Percentiles rank a stretch among this genome's conserved stretches.
Evolutionary conservation across 2,888 invertebrate species (phyloP).

Genomic region (Hypsopygia costalis): DNA sequence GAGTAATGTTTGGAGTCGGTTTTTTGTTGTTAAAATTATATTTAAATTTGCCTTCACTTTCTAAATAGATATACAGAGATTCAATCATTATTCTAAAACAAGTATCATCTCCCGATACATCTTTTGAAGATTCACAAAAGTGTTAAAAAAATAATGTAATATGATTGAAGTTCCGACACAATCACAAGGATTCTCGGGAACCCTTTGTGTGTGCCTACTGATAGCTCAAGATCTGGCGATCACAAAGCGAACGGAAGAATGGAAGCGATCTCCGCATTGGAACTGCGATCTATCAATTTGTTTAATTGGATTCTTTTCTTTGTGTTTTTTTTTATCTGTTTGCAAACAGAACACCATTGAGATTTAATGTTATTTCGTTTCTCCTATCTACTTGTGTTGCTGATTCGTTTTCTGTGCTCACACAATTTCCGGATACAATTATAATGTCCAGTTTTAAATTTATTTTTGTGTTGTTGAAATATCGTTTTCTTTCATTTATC

Average conservation of each 20-base stretch:
- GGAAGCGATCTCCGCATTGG: constrained; percentile 26
- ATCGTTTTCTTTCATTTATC: background rate
- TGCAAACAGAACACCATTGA: constrained; percentile 52
- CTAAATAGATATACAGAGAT: too few relatives aligned
- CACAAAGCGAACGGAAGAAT: constrained; percentile 57
- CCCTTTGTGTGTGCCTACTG: constrained; percentile 50
- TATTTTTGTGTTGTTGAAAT: background rate
- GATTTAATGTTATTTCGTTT: constrained; percentile 54
- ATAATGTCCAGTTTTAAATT: constrained; percentile 8
- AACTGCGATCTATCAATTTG: constrained; percentile 53
- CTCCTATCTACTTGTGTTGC: constrained; percentile 22
- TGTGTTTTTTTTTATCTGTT: constrained; percentile 51
- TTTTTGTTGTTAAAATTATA: too few relatives aligned
- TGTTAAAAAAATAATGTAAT: constrained; percentile 22
- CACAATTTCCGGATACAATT: constrained; percentile 23
- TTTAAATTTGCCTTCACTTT: too few relatives aligned
- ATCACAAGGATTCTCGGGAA: constrained; percentile 43
- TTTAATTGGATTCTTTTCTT: constrained; percentile 63
- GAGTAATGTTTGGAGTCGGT: too few relatives aligned
- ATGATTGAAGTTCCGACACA: constrained; percentile 33
- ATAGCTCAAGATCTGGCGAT: constrained; percentile 57
- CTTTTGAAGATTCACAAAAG: background rate
- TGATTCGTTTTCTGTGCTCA: constrained; percentile 27
- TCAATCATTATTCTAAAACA: too few relatives aligned
- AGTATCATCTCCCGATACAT: background rate